These are phyloP conservation scores for Anoura caudifer DNA, from an alignment of 2,113 vertebrate species.

Conservation along the genomic window DNA sequence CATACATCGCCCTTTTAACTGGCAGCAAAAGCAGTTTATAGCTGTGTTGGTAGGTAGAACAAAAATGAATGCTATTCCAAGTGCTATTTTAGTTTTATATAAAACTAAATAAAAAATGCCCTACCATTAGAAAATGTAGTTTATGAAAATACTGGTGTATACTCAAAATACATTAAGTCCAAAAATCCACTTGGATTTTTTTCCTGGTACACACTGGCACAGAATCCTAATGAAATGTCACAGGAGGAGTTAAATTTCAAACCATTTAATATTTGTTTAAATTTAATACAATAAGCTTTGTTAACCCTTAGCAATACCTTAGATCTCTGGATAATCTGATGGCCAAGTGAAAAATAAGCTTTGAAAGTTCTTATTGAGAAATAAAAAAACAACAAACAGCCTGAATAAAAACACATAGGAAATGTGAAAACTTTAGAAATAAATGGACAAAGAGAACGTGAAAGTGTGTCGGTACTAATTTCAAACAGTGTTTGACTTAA, in stretches of 20 bases:
- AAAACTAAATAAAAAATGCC: not conserved
- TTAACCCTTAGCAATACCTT: constrained; percentile 55
- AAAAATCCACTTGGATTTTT: constrained; percentile 22
- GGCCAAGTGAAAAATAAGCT: constrained; percentile 63
- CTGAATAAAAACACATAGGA: not conserved
- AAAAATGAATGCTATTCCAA: not conserved
- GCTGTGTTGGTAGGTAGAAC: not conserved
- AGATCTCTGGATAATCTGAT: constrained; percentile 56
- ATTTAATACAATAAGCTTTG: constrained; percentile 24
- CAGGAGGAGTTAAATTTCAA: not conserved
- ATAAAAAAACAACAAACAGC: constrained; percentile 38
- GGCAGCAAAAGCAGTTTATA: not conserved
- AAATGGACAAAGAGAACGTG: not conserved
- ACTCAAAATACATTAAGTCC: not conserved
- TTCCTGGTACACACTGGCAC: not conserved
- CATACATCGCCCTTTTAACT: not conserved
- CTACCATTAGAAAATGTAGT: not conserved
- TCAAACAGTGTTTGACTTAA: not conserved
- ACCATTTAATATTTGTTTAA: constrained; percentile 26
- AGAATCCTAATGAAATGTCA: not conserved
- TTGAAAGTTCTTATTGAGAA: constrained; percentile 24
- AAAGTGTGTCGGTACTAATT: not conserved
- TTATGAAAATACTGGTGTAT: not conserved
- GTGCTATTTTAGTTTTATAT: not conserved
- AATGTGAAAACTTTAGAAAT: not conserved